Evolutionary conservation across 2,113 vertebrate genomes (phyloP).

Genomic region (Gobius niger): DNA sequence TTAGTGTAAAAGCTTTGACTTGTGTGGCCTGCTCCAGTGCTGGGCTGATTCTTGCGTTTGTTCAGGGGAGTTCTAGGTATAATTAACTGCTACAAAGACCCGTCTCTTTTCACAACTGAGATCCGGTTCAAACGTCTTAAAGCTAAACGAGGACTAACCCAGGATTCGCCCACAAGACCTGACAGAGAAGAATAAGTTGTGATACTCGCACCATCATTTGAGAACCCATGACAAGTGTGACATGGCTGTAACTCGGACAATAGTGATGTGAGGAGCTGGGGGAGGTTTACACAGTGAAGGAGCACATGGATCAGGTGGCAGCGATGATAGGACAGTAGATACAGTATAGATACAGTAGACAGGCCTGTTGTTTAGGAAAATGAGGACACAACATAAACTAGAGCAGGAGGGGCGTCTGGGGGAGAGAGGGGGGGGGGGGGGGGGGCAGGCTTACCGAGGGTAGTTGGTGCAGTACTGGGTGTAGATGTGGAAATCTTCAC

Average conservation of each 20-base stretch:
- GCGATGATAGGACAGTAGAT: background rate
- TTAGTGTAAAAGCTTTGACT: too few relatives aligned
- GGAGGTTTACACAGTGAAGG: slow-evolving; percentile 19
- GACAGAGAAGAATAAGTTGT: too few relatives aligned
- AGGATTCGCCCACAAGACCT: too few relatives aligned
- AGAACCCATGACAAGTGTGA: too few relatives aligned
- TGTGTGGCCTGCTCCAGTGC: too few relatives aligned
- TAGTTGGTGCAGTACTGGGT: slow-evolving; percentile 97
- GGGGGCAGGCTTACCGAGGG: slow-evolving; percentile 77
- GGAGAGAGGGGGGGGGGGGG: background rate
- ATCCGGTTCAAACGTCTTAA: too few relatives aligned
- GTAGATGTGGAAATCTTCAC: slow-evolving; percentile 96
- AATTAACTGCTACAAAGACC: too few relatives aligned
- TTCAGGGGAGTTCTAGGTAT: too few relatives aligned
- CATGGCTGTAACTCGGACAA: slow-evolving; percentile 49
- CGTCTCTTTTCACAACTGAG: too few relatives aligned
- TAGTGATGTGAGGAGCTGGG: slow-evolving; percentile 63
- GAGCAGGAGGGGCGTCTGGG: background rate
- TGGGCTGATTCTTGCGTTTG: too few relatives aligned
- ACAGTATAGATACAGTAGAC: slow-evolving; percentile 5
- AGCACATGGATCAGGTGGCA: slow-evolving; percentile 46
- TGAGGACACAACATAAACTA: slow-evolving; percentile 6
- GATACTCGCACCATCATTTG: too few relatives aligned
- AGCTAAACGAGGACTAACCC: too few relatives aligned
- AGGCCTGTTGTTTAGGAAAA: background rate